Conservation (phyloP, 1,140 invertebrate genomes). For the Trichogramma pretiosum region DNA sequence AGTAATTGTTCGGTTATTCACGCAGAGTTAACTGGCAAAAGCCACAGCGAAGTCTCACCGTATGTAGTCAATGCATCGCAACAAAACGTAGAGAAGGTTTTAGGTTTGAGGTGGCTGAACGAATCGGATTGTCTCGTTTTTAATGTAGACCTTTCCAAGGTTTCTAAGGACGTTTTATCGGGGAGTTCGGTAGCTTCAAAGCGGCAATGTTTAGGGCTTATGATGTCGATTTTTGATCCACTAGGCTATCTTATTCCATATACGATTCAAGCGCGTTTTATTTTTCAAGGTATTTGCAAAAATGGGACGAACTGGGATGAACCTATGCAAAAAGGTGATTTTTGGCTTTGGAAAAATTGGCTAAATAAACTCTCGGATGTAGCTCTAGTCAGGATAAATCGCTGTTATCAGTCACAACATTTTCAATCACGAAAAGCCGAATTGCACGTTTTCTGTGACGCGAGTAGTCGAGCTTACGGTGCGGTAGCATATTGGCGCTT, state of each 20-base stretch:
- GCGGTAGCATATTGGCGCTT: background rate
- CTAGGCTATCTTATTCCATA: background rate
- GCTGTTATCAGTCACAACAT: background rate
- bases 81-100: no score
- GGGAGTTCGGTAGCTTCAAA: background rate
- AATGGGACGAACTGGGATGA: background rate
- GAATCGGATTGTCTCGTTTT: background rate
- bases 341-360: background rate
- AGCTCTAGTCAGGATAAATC: background rate
- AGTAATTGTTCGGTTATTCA: no score
- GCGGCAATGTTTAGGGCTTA: background rate
- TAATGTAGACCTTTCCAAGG: background rate
- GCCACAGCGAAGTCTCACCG: no score
- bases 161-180: background rate
- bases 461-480: background rate
- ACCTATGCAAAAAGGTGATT: background rate
- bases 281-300: background rate
- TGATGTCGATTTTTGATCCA: slow-evolving; percentile 1
- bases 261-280: background rate
- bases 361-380: background rate
- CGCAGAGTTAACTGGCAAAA: no score
- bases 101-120: background rate
- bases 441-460: no score
- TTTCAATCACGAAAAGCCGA: background rate
- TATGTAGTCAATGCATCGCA: no score